Evolutionary conservation across 1,140 invertebrate genomes (phyloP), one percentile per base, ranked within the genome.

Genomic region (Drepana arcuata): DNA sequence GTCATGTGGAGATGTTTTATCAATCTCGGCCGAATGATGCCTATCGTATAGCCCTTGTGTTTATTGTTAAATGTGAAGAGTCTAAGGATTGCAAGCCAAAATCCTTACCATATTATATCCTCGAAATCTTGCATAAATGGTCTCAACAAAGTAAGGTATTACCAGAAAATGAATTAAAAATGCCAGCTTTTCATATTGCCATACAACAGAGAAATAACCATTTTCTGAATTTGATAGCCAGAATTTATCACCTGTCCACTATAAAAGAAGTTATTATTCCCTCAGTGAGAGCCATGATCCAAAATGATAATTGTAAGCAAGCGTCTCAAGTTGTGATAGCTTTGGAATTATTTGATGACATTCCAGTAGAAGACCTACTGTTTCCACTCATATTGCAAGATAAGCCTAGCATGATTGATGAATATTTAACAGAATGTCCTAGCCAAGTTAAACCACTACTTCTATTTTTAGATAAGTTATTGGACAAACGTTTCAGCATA

Each of bases 311-410:
- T 40, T 70, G 64, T 25, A 82, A 74, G 47, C 66, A 87, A 80
- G 90, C 88, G 21, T 89, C 89, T 39, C 87, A 89, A 36, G 85
- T 87, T 67, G 85, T 86, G n/a, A 73, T 85, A 34, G 73, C 88
- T 16, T 72, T 93, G 24, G 73, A 88, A 33, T 64, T 92, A 9
- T 89, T 90, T 72, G 66, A 85, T 23, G 70, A 86, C 30, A 92
- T 91, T 73, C 53, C 68, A 12, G 84, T 91, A 26, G 84, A 90
- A 63, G 85, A 88, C 36, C 85, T 93, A 50, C 47, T 93, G 2
- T 73, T 93, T 46, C 91, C 92, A 10, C 68, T 94, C 11, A 80
- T 93, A 51, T 71, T 93, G 7, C 91, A 92, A 84, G 91, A 92
- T 56, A 92, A 91, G 63, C 52, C 88, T 14, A 86, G 84, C 48